Evolutionary conservation across 2,888 invertebrate genomes (phyloP), one percentile per base, ranked within the genome.

Genomic region (Anagyrus pseudococci): DNA sequence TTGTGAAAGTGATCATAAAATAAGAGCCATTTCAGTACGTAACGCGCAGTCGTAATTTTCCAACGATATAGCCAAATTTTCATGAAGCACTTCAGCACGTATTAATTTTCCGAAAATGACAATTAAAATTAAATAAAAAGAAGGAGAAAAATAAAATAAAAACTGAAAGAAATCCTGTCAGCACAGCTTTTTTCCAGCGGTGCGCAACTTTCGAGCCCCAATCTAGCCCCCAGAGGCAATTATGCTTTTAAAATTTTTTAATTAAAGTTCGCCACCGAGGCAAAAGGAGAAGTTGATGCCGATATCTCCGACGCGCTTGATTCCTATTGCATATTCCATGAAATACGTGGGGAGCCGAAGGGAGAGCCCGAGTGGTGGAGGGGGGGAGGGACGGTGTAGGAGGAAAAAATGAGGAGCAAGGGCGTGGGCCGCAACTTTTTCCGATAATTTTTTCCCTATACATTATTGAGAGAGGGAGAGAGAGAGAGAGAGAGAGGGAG

Each of bases 381-480:
- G n/a, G n/a, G n/a, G n/a, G n/a, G n/a, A n/a, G n/a, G n/a, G n/a
- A n/a, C n/a, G n/a, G n/a, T 1, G 25, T 22, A 23, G 19, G 44
- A 47, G 25, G 33, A 37, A 44, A 58, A 52, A 50, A 37, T 15
- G 20, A 33, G 37, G 26, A 40, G 25, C n/a, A 50, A 19, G 33
- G 20, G 13, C 17, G 40, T 37, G 17, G 29, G 29, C 29, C 10
- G 29, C 29, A 59, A 59, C 41, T 59, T 59, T 53, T 53, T 13
- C 53, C 53, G 47, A 53, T 47, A 55, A 55, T 61, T 55, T 49
- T 60, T 61, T 55, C 48, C 43, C 46, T 58, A 61, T 25, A 55
- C 47, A 43, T 49, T 22, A 55, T 55, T 44, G 55, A 49, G 20
- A 41, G 47, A n/a, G n/a, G n/a, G n/a, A n/a, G n/a, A n/a, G n/a